phyloP scores from a whole-genome alignment of 1,140 invertebrate species.

The Monochamus saltuarius region DNA sequence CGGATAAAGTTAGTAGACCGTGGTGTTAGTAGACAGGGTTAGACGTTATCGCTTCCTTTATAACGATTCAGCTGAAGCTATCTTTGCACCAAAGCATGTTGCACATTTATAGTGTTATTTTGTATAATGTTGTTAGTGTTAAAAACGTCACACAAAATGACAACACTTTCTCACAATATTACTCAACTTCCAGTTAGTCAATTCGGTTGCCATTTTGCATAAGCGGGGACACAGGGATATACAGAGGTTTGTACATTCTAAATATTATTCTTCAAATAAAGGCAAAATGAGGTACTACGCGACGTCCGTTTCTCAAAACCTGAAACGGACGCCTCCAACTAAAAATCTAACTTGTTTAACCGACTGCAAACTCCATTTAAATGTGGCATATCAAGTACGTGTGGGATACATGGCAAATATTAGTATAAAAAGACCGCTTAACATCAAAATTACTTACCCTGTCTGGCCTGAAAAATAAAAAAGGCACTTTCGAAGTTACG shows the following conservation, averaged over 20 bases:
- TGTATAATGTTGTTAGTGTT: conserved; percentile 17
- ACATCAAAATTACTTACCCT: not conserved
- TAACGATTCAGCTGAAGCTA: conserved; percentile 24
- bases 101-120: conserved; percentile 32
- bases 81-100: conserved; percentile 35
- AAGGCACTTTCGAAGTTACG: conserved; percentile 2
- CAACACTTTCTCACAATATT: conserved; percentile 13
- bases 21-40: not conserved
- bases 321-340: conserved; percentile 3
- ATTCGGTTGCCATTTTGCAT: conserved; percentile 17
- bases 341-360: conserved; percentile 33
- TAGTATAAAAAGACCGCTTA: not conserved
- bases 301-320: not conserved
- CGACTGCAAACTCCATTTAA: conserved; percentile 39
- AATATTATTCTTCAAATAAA: not conserved
- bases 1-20: not conserved
- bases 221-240: conserved; percentile 5
- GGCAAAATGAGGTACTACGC: not conserved
- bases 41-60: not conserved
- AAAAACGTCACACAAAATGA: conserved; percentile 19
- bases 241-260: not conserved
- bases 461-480: not conserved
- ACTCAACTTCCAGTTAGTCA: not conserved
- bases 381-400: conserved; percentile 37
- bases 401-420: conserved; percentile 27